Evolutionary conservation across 2,888 invertebrate genomes (phyloP), one percentile per base, ranked within the genome.

Genomic region (Euproctis similis): DNA sequence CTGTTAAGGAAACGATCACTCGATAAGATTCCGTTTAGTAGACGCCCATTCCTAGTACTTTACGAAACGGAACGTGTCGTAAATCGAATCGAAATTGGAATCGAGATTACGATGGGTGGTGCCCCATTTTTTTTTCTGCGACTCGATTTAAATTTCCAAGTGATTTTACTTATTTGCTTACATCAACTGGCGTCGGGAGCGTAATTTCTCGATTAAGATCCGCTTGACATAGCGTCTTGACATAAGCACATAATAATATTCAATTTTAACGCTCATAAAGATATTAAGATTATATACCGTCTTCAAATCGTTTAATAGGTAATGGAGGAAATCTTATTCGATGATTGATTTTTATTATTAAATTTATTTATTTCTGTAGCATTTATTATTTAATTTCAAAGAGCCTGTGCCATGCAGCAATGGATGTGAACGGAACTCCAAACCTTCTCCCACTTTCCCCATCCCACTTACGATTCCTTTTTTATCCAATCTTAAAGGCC

Each of bases 41-140:
- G 53, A 68, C 73, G 71, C 72, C 73, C 52, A 57, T 70, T 70
- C 62, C 70, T 63, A 62, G 64, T 71, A 65, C 70, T 56, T 53
- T 58, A 49, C 57, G 57, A 61, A 64, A 66, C 64, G 47, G 53
- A 50, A 55, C 50, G 54, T 51, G 48, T 55, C 55, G 56, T 56
- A 62, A 62, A 62, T 62, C 53, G 64, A 63, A 55, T 48, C 42
- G 35, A 49, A 51, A 61, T 63, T 60, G 62, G 46, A 55, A 55
- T 53, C 47, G 37, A 47, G 51, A 53, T 57, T 52, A 50, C 42
- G 30, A 31, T 31, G 30, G 46, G 50, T 32, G 50, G 36, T 42
- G 45, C 42, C 44, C 41, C 40, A 53, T 60, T 53, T 58, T 21
- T 21, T 21, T 4, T 59, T 57, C n/a, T 42, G 38, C 30, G 27